Conservation (phyloP, 1,140 invertebrate genomes). For the Caenorhabditis latens region DNA sequence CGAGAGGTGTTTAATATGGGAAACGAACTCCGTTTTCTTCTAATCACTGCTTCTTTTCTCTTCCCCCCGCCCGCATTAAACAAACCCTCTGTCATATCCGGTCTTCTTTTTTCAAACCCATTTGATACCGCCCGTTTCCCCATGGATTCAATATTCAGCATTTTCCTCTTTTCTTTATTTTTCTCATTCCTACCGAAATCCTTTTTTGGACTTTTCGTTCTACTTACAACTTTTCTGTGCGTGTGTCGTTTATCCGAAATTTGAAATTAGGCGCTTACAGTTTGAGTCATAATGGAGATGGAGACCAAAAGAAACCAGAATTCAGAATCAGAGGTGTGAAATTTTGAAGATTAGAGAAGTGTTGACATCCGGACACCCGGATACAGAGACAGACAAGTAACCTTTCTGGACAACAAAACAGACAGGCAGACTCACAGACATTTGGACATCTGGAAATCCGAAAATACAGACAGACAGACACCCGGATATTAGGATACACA, state of each 20-base stretch:
- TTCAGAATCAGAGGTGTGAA: too few relatives aligned
- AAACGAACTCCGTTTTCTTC: background rate
- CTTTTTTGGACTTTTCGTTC: slow-evolving; percentile 48
- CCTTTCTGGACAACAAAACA: too few relatives aligned
- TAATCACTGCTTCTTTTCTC: background rate
- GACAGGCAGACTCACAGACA: too few relatives aligned
- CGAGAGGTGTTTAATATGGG: slow-evolving; percentile 7
- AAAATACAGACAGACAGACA: too few relatives aligned
- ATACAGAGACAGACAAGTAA: too few relatives aligned
- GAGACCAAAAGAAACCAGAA: too few relatives aligned
- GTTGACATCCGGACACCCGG: background rate
- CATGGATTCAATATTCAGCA: too few relatives aligned
- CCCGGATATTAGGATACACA: too few relatives aligned
- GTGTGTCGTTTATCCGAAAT: slow-evolving; percentile 24
- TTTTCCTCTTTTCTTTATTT: background rate
- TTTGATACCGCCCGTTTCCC: slow-evolving; percentile 30
- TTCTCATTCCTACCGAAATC: background rate
- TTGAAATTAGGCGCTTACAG: background rate
- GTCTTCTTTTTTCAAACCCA: background rate
- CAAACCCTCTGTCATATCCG: background rate
- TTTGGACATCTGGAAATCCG: too few relatives aligned
- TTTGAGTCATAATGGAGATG: too few relatives aligned
- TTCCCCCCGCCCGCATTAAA: too few relatives aligned
- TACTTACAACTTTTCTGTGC: slow-evolving; percentile 70
- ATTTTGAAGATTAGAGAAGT: too few relatives aligned